phyloP scores from a whole-genome alignment of 2,113 vertebrate species.

The Sorex araneus region DNA sequence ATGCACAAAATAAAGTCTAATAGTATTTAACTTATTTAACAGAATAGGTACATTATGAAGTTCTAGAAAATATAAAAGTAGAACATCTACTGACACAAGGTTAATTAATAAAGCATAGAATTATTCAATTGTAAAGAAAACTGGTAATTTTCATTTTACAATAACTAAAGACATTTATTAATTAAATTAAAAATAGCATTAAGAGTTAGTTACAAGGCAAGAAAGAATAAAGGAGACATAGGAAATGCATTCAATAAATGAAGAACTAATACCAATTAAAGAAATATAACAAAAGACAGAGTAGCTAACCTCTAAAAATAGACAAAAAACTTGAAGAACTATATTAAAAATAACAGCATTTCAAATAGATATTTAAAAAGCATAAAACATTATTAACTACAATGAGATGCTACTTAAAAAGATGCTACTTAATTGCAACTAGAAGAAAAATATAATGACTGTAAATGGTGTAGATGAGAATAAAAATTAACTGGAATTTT shows the following conservation, averaged over 20 bases:
- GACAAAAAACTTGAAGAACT: no score
- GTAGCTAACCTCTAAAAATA: no score
- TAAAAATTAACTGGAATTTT: background rate
- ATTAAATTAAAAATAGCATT: background rate
- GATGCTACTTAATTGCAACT: background rate
- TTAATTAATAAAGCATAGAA: constrained; percentile 30
- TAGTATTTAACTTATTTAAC: background rate
- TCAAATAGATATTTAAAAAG: background rate
- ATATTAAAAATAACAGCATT: no score
- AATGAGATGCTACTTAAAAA: background rate
- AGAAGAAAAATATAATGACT: constrained; percentile 27
- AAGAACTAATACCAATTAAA: background rate
- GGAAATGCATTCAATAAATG: background rate
- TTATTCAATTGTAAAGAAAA: background rate
- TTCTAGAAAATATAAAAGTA: constrained; percentile 27
- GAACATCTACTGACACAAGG: background rate
- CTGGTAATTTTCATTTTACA: background rate
- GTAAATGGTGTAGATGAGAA: background rate
- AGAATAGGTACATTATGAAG: background rate
- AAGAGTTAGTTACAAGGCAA: no score
- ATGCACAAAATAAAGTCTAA: constrained; percentile 1
- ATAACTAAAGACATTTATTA: background rate
- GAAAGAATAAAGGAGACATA: background rate
- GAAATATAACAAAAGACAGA: no score
- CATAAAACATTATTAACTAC: background rate